These are phyloP conservation scores for Drosophila melanosoma DNA, from an alignment of 2,888 invertebrate species.

Conservation along the genomic window DNA sequence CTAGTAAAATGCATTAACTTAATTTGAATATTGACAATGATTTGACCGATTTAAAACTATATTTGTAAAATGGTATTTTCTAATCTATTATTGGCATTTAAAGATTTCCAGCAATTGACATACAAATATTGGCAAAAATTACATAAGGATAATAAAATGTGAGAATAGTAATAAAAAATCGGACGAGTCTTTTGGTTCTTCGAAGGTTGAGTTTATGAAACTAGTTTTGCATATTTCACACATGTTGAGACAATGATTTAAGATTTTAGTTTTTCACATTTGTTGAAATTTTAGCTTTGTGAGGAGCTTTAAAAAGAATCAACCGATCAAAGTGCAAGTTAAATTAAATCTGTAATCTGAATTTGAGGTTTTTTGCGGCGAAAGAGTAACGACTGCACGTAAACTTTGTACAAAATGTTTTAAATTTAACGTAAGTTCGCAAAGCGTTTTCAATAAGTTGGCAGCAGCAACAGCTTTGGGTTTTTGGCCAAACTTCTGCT, in stretches of 20 bases:
- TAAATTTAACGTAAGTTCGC: conserved; percentile 44
- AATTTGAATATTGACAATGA: too few species aligned
- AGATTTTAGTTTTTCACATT: neutral
- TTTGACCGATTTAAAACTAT: neutral
- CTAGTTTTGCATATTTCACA: neutral
- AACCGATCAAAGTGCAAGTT: neutral
- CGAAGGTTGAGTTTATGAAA: too few species aligned
- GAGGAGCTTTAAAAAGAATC: neutral
- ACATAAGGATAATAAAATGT: too few species aligned
- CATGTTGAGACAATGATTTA: neutral
- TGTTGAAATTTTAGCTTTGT: neutral
- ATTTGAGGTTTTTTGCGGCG: neutral
- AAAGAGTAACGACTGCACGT: neutral
- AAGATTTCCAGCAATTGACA: too few species aligned
- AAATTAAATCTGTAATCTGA: neutral
- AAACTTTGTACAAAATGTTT: conserved; percentile 17
- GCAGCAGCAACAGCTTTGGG: conserved; percentile 35
- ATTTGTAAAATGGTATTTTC: neutral
- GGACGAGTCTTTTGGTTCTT: too few species aligned
- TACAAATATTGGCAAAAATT: too few species aligned
- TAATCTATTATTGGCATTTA: neutral
- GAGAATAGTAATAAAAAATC: too few species aligned
- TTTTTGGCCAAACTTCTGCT: conserved; percentile 35
- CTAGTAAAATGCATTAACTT: too few species aligned
- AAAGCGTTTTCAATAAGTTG: conserved; percentile 58